Percentiles rank a stretch among this genome's conserved stretches.
These are phyloP conservation scores for Lacanobia oleracea DNA, from an alignment of 2,888 invertebrate species.

Conservation along the genomic window DNA sequence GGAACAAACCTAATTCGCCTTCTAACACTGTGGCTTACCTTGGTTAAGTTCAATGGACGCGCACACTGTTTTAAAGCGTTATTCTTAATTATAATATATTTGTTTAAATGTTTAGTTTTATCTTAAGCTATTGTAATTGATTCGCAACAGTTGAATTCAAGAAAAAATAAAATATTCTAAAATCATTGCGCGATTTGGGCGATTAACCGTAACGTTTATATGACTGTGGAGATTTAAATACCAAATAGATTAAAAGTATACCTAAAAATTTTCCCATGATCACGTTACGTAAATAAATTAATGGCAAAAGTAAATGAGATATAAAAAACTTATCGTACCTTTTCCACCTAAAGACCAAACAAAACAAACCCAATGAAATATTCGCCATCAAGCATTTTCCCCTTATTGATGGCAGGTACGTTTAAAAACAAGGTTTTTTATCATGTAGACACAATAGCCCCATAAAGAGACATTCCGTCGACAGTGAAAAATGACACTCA, in stretches of 20 bases:
- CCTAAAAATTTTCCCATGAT: no score
- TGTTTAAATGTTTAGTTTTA: no score
- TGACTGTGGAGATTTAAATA: neutral
- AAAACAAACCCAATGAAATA: constrained; percentile 48
- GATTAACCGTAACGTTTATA: neutral
- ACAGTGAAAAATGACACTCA: constrained; percentile 89
- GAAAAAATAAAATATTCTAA: neutral
- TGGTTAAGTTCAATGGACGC: constrained; percentile 10
- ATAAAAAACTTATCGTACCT: constrained; percentile 3
- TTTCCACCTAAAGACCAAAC: constrained; percentile 19
- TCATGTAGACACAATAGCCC: constrained; percentile 85
- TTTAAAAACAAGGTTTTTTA: constrained; percentile 75
- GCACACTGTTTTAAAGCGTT: neutral
- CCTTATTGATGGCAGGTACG: constrained; percentile 61
- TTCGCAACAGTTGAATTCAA: no score
- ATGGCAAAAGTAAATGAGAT: neutral
- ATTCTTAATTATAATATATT: no score
- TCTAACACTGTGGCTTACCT: constrained; percentile 14
- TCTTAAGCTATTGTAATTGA: no score
- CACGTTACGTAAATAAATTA: neutral
- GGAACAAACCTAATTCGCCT: constrained; percentile 64
- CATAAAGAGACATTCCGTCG: constrained; percentile 86
- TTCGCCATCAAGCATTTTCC: constrained; percentile 49
- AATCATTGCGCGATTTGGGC: neutral
- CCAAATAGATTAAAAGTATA: neutral